Conservation (phyloP, 2,797 vertebrate genomes). For the Hybognathus amarus region DNA sequence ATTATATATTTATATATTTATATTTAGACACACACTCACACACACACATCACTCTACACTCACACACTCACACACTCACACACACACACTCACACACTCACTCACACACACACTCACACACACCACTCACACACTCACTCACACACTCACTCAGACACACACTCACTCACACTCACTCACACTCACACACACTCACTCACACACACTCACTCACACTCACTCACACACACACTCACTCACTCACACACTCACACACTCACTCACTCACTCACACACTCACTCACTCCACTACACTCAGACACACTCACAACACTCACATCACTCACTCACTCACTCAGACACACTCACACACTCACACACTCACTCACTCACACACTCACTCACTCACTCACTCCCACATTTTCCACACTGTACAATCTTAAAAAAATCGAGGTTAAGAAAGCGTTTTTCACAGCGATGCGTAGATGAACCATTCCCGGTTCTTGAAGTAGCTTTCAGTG, state of each 20-base stretch:
- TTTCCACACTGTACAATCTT: not conserved
- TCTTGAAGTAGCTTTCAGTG: not conserved
- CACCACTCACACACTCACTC: too few relatives aligned
- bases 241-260: too few relatives aligned
- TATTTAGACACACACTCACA: not conserved
- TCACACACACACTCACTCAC: too few relatives aligned
- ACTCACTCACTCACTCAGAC: not conserved
- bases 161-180: too few relatives aligned
- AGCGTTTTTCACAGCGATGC: not conserved
- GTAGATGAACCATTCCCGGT: not conserved
- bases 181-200: not conserved
- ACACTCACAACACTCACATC: not conserved
- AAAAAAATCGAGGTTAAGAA: not conserved
- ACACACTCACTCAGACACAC: not conserved
- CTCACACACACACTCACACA: not conserved
- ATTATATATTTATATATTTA: too few relatives aligned
- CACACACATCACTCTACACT: too few relatives aligned
- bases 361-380: too few relatives aligned
- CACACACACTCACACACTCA: fast-evolving
- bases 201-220: too few relatives aligned
- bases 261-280: not conserved
- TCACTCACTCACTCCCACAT: not conserved
- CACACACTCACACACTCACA: not conserved
- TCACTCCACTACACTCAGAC: not conserved
- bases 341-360: not conserved